Percentiles rank a stretch among this genome's conserved stretches.
phyloP scores from a whole-genome alignment of 2,113 vertebrate genomes.

The Indri indri region DNA sequence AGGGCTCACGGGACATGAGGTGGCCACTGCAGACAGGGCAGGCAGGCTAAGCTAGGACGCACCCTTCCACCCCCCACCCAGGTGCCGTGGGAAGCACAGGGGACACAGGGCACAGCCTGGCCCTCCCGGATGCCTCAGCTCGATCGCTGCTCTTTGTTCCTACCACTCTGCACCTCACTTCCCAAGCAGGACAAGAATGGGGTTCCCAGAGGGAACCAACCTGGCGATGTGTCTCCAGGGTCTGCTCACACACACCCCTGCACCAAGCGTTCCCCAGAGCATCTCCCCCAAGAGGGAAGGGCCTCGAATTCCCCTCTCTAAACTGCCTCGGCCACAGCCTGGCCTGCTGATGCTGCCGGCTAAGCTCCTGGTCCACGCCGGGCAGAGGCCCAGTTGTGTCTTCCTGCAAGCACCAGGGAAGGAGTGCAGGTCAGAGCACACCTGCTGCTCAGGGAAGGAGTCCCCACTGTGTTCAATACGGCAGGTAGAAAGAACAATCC shows the following conservation, averaged over 20 bases:
- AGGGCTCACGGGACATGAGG: not conserved
- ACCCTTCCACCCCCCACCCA: accelerated
- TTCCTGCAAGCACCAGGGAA: not conserved
- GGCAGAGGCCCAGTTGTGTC: not conserved
- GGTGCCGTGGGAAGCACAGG: accelerated
- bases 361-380: not conserved
- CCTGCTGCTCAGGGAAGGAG: not conserved
- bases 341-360: not conserved
- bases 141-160: not conserved
- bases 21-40: accelerated
- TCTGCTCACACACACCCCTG: not conserved
- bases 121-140: not conserved
- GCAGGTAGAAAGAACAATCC: too few species aligned
- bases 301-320: not conserved
- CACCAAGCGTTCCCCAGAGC: too few species aligned
- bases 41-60: not conserved
- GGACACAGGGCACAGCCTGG: not conserved
- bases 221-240: accelerated
- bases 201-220: not conserved
- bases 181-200: accelerated
- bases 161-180: not conserved
- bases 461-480: accelerated
- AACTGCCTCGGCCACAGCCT: not conserved
- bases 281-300: not conserved
- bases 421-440: not conserved